Evolutionary conservation across 1,140 invertebrate species (phyloP).

Genomic region (Plectus sambesii): DNA sequence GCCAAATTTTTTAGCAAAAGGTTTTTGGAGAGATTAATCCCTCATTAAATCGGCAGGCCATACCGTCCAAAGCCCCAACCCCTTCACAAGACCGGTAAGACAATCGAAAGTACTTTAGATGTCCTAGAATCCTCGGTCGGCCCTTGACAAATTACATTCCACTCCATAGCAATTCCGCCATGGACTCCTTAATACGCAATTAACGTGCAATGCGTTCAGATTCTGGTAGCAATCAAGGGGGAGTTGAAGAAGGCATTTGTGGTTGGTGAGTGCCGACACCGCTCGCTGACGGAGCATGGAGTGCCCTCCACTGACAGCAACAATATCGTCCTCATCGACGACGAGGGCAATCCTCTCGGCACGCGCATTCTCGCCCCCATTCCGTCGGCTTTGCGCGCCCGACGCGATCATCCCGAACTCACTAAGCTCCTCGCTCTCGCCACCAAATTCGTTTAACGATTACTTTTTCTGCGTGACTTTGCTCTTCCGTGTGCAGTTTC

Average conservation of each 20-base stretch:
- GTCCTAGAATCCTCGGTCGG: no score
- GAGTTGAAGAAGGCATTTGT: slow-evolving; percentile 90
- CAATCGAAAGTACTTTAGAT: no score
- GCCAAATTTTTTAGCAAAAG: no score
- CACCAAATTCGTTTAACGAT: slow-evolving; percentile 68
- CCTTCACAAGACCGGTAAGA: no score
- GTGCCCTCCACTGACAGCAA: slow-evolving; percentile 89
- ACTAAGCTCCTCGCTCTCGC: slow-evolving; percentile 86
- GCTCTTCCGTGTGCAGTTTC: no score
- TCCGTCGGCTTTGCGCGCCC: slow-evolving; percentile 72
- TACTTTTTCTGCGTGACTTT: slow-evolving; percentile 6
- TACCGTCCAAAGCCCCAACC: no score
- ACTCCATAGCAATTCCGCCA: no score
- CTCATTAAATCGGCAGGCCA: no score
- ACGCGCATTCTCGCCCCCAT: slow-evolving; percentile 87
- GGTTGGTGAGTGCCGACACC: slow-evolving; percentile 65
- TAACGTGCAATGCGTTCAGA: slow-evolving; percentile 49
- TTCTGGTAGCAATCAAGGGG: slow-evolving; percentile 88
- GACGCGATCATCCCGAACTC: slow-evolving; percentile 67
- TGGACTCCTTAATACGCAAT: no score
- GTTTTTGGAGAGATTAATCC: no score
- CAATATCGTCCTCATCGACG: slow-evolving; percentile 88
- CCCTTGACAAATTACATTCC: no score
- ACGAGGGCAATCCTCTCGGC: slow-evolving; percentile 79
- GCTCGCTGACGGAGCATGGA: slow-evolving; percentile 63